Conservation (phyloP, 2,797 vertebrate genomes). For the Carapus acus region DNA sequence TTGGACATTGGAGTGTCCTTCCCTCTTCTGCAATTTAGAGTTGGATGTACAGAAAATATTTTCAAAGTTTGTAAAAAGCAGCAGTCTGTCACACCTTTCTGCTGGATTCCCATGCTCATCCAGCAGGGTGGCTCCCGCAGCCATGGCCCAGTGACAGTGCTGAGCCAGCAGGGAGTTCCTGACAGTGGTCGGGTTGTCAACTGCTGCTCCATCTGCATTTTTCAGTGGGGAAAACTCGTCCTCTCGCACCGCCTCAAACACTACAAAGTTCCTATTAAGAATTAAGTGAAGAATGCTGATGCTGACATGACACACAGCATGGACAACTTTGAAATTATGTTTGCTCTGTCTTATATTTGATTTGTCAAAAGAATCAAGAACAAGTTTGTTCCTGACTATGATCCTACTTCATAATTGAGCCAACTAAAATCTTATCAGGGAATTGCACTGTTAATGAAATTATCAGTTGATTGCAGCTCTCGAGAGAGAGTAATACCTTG, state of each 20-base stretch:
- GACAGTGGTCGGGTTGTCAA: slow-evolving; percentile 78
- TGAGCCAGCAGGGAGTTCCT: slow-evolving; percentile 78
- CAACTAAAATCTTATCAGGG: too few relatives aligned
- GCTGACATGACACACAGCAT: too few relatives aligned
- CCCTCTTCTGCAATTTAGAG: too few relatives aligned
- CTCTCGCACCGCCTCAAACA: slow-evolving; percentile 85
- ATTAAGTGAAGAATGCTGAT: background rate
- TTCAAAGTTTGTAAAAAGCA: background rate
- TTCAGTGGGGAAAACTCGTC: slow-evolving; percentile 94
- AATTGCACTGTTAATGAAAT: too few relatives aligned
- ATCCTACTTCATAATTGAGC: too few relatives aligned
- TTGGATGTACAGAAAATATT: too few relatives aligned
- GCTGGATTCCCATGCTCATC: slow-evolving; percentile 62
- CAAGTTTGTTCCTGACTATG: too few relatives aligned
- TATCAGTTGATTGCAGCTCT: too few relatives aligned
- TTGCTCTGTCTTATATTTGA: too few relatives aligned
- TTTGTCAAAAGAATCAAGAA: too few relatives aligned
- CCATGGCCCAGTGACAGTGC: slow-evolving; percentile 83
- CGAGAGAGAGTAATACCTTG: slow-evolving; percentile 70
- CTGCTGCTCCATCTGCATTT: slow-evolving; percentile 74
- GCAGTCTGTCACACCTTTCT: slow-evolving; percentile 60
- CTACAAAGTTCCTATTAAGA: slow-evolving; percentile 81
- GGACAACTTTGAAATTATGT: too few relatives aligned
- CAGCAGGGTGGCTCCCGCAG: slow-evolving; percentile 75
- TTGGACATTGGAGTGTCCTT: too few relatives aligned